Percentiles rank a stretch among this genome's conserved stretches.
phyloP scores from a whole-genome alignment of 2,888 invertebrate genomes.

The Acleris literana region DNA sequence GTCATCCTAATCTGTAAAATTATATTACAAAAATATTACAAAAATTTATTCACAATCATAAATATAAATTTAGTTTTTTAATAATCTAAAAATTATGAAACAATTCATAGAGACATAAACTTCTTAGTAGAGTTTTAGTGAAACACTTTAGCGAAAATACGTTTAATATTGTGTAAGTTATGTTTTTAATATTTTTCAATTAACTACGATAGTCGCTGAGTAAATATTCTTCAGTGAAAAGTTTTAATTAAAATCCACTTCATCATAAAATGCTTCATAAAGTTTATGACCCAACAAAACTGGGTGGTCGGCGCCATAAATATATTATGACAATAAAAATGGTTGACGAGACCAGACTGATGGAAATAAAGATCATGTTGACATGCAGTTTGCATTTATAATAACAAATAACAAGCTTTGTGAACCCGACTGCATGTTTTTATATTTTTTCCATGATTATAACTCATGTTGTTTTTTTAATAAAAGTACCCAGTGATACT shows the following conservation, averaged over 20 bases:
- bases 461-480: too few relatives aligned
- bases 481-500: too few relatives aligned
- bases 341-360: conserved; percentile 10
- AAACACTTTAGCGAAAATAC: neutral
- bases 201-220: conserved; percentile 5
- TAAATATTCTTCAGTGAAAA: conserved; percentile 31
- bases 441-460: too few relatives aligned
- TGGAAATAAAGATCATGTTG: neutral
- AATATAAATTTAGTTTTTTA: too few relatives aligned
- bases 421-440: too few relatives aligned
- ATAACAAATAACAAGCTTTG: too few relatives aligned
- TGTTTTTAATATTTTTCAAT: conserved; percentile 31
- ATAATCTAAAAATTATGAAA: too few relatives aligned
- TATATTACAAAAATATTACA: too few relatives aligned
- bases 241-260: conserved; percentile 41
- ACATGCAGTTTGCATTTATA: neutral
- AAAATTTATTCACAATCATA: too few relatives aligned
- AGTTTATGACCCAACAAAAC: conserved; percentile 26
- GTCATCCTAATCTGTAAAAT: too few relatives aligned
- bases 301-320: conserved; percentile 11
- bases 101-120: too few relatives aligned
- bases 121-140: too few relatives aligned
- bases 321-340: conserved; percentile 13
- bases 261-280: conserved; percentile 40
- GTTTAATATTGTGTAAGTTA: conserved; percentile 6